Evolutionary conservation across 2,113 vertebrate species (phyloP), one percentile per base, ranked within the genome.

Genomic region (Sitta europaea): DNA sequence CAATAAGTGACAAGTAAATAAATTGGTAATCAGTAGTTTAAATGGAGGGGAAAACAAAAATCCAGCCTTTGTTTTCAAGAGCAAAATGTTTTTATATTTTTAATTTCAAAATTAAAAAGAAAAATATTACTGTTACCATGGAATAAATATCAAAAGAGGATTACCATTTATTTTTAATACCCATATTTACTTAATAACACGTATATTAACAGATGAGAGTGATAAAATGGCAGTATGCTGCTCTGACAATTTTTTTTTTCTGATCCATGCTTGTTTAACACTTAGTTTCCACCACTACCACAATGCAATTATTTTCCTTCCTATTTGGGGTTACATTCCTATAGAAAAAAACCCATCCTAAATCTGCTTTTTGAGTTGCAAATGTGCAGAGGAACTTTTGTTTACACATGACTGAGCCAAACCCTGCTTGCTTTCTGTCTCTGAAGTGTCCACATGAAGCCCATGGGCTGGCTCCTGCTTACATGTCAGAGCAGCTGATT

Each of bases 151-250:
- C 1, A 86, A 81, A 90, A 70, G 24, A 73, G 22, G 45, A 92
- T 70, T 68, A 74, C 36, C 6, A 35, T 82, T 94, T 88, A 48
- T 75, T 80, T 91, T 92, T 77, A 83, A 86, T 88, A 66, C 50
- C 87, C 11, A 22, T 62, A 82, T 73, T 92, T 84, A 76, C 88
- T 83, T 83, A 90, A 35, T 66, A 92, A 50, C 59, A 66, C 59
- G 47, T 75, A 40, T 77, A 76, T 78, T 72, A 96, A 55, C 51
- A 88, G 58, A 78, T 58, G 51, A 91, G 36, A 76, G 33, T 83
- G 67, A 88, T 71, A 95, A 97, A 96, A 96, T 88, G 65, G 50
- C 66, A 94, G 86, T 27, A 76, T 91, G 66, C 89, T 89, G 59
- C 51, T 78, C 88, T 82, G 93, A 76, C 47, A 55, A 25, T 38